phyloP scores from a whole-genome alignment of 1,140 invertebrate genomes.

The Ephestia elutella region DNA sequence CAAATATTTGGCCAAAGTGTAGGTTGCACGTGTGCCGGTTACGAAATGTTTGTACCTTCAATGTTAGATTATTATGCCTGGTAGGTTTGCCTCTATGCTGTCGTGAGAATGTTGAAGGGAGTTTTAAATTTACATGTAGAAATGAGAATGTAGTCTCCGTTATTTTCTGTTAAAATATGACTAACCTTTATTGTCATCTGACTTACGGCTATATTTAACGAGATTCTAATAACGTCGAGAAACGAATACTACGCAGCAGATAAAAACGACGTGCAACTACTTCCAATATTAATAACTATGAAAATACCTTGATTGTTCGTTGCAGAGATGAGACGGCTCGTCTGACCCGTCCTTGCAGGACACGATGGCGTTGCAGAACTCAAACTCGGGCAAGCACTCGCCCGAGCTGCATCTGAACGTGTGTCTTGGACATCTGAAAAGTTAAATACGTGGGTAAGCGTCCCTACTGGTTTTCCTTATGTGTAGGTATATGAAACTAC shows the following conservation, averaged over 20 bases:
- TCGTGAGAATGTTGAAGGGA: background rate
- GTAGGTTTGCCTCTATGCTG: too few species aligned
- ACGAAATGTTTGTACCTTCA: constrained; percentile 19
- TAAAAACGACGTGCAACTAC: too few species aligned
- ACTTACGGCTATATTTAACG: too few species aligned
- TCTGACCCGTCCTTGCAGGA: constrained; percentile 90
- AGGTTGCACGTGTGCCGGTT: constrained; percentile 30
- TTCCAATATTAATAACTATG: too few species aligned
- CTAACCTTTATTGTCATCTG: too few species aligned
- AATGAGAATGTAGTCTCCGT: background rate
- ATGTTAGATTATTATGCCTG: background rate
- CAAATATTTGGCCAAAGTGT: constrained; percentile 36
- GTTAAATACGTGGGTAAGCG: background rate
- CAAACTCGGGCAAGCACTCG: constrained; percentile 89
- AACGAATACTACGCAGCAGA: too few species aligned
- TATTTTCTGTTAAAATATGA: too few species aligned
- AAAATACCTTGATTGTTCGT: constrained; percentile 69
- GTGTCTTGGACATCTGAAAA: constrained; percentile 81
- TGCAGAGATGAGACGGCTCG: constrained; percentile 85
- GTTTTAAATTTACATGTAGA: background rate
- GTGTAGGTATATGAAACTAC: too few species aligned
- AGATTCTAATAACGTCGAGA: too few species aligned
- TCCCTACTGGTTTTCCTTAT: too few species aligned
- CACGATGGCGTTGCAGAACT: constrained; percentile 92
- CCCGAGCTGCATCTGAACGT: constrained; percentile 89